These are phyloP conservation scores for Taenaris catops DNA, from an alignment of 2,888 invertebrate species.

Conservation along the genomic window DNA sequence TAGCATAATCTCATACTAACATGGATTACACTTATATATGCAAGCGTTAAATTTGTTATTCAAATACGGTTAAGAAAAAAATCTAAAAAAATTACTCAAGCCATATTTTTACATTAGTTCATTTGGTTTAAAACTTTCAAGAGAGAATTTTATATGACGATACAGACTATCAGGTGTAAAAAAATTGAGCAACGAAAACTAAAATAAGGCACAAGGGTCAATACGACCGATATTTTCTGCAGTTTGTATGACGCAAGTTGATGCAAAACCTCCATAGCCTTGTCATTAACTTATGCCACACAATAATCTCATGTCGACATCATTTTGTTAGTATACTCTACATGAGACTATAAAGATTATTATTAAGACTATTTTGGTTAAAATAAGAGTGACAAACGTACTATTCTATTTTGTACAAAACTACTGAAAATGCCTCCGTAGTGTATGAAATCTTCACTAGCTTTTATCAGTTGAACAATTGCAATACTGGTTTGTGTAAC, in stretches of 20 bases:
- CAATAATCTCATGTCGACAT: neutral
- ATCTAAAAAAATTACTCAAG: constrained; percentile 19
- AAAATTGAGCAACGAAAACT: constrained; percentile 62
- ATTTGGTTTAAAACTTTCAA: constrained; percentile 11
- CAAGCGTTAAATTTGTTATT: constrained; percentile 22
- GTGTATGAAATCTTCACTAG: constrained; percentile 15
- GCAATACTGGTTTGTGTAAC: no score
- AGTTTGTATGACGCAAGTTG: constrained; percentile 29
- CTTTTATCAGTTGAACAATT: constrained; percentile 14
- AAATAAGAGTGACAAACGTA: constrained; percentile 19
- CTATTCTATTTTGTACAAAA: constrained; percentile 20
- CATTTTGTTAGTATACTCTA: no score
- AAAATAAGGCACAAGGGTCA: constrained; percentile 68
- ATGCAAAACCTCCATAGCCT: neutral
- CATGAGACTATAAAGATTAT: neutral
- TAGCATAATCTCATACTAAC: constrained; percentile 21
- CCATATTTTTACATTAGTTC: constrained; percentile 24
- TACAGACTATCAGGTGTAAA: constrained; percentile 60
- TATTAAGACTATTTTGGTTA: constrained; percentile 9
- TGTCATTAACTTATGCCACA: constrained; percentile 1
- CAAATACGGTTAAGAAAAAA: constrained; percentile 14
- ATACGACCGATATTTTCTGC: constrained; percentile 42
- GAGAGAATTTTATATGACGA: constrained; percentile 11
- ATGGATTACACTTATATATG: constrained; percentile 17
- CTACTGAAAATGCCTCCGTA: constrained; percentile 15